A percentile compares a stretch with the other conserved stretches of the same genome.
Conservation (phyloP, 2,113 vertebrate species). For the Pterocles burchelli region DNA sequence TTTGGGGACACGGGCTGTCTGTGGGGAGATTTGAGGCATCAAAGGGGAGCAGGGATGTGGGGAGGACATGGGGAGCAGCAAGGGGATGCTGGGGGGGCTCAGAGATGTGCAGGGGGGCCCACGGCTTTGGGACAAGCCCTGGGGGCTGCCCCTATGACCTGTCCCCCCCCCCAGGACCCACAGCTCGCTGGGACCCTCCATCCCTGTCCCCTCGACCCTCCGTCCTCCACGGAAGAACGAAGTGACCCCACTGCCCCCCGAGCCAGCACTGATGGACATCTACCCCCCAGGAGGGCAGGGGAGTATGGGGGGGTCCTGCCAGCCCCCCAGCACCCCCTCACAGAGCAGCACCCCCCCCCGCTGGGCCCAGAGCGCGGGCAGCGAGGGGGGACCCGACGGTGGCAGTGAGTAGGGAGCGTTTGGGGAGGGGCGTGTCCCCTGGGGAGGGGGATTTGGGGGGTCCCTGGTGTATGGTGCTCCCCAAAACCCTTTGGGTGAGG, state of each 20-base stretch:
- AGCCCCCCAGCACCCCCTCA: neutral
- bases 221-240: neutral
- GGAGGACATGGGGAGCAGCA: rapidly evolving
- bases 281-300: neutral
- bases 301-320: neutral
- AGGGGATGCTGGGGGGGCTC: rapidly evolving
- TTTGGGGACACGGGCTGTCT: rapidly evolving
- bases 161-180: neutral
- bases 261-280: neutral
- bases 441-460: rapidly evolving
- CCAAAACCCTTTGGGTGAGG: neutral
- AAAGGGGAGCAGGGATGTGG: conserved; percentile 56
- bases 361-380: conserved; percentile 46
- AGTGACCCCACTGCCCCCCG: neutral
- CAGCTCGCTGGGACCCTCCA: neutral
- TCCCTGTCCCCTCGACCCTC: neutral
- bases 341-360: conserved; percentile 41
- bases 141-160: neutral
- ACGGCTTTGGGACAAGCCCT: rapidly evolving
- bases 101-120: neutral
- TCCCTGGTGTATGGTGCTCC: neutral
- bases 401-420: conserved; percentile 48
- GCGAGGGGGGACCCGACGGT: conserved; percentile 24
- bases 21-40: conserved; percentile 72
- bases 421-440: rapidly evolving